These are phyloP conservation scores for Acanthisitta chloris DNA, from an alignment of 2,113 vertebrate genomes.

Conservation along the genomic window DNA sequence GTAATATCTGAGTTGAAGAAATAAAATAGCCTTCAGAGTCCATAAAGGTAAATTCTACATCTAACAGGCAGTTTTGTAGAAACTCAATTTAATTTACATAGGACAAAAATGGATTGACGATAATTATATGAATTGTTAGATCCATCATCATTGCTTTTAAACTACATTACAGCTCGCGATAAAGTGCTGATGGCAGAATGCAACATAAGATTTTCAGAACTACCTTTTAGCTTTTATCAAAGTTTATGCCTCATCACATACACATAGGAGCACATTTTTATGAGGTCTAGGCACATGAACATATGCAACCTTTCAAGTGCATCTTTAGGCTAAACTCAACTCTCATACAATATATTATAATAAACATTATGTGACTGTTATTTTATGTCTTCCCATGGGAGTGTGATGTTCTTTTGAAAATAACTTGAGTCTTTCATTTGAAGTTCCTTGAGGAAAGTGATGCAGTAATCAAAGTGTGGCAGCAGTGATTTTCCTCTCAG, in stretches of 20 bases:
- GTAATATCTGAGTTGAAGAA: background rate
- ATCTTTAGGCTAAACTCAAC: background rate
- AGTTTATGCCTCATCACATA: background rate
- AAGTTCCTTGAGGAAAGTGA: background rate
- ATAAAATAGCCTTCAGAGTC: background rate
- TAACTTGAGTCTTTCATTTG: background rate
- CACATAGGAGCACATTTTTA: background rate
- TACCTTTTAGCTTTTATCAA: background rate
- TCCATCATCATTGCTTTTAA: background rate
- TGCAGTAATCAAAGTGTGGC: background rate
- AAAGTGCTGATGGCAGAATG: background rate
- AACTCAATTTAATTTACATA: background rate
- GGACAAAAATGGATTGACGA: background rate
- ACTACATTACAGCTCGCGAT: accelerated
- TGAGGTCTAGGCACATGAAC: background rate
- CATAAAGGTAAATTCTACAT: background rate
- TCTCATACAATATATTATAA: background rate
- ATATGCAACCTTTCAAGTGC: background rate
- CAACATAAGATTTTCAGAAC: background rate
- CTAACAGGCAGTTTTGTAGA: background rate
- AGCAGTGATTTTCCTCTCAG: background rate
- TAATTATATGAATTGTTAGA: background rate
- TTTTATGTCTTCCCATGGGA: background rate
- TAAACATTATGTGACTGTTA: background rate
- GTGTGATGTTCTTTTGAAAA: background rate